Conservation (phyloP, 2,113 vertebrate species). For the Pollachius pollachius region DNA sequence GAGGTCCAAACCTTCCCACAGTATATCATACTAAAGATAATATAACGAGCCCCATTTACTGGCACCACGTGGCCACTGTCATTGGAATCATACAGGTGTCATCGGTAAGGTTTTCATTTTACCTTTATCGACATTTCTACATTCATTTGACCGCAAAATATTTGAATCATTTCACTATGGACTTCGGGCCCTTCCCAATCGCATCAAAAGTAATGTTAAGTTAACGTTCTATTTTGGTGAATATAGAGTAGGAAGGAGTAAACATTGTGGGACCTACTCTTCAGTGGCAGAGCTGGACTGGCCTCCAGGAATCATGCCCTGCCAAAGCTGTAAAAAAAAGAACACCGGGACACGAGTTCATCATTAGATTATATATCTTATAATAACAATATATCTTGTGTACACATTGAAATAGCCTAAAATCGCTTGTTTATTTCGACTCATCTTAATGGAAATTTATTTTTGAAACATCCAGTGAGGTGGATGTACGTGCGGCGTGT, state of each 20-base stretch:
- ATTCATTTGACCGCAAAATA: no score
- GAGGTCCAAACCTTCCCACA: conserved; percentile 34
- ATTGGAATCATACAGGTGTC: neutral
- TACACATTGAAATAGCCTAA: neutral
- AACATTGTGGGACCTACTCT: conserved; percentile 53
- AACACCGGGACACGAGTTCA: neutral
- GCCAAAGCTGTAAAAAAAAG: conserved; percentile 56
- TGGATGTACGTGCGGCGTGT: no score
- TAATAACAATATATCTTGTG: neutral
- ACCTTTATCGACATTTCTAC: neutral
- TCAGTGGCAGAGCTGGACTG: conserved; percentile 66
- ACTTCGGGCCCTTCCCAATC: no score
- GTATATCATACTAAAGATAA: no score
- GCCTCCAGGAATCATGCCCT: conserved; percentile 69
- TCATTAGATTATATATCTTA: neutral
- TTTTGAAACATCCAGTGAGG: no score
- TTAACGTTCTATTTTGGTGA: no score
- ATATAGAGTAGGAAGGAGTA: no score
- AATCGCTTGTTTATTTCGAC: no score
- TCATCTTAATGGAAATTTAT: no score
- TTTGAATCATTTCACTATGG: no score
- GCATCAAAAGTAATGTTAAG: no score
- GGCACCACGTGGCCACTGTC: conserved; percentile 23
- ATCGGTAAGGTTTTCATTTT: neutral
- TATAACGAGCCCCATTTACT: conserved; percentile 19